Evolutionary conservation across 2,888 invertebrate species (phyloP).

Genomic region (Phyllotreta striolata): DNA sequence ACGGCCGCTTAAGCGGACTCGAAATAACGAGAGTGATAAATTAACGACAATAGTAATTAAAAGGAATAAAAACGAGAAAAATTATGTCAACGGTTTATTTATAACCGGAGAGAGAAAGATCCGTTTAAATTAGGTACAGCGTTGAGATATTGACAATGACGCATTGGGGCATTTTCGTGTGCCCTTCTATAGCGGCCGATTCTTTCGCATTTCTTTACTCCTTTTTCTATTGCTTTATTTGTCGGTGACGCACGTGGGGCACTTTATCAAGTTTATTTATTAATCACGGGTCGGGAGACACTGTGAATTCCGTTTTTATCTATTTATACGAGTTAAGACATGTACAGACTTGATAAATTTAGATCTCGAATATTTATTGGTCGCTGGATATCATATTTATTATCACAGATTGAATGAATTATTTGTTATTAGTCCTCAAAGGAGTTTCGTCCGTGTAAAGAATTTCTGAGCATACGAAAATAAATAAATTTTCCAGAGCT

Average conservation of each 20-base stretch:
- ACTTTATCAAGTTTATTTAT: constrained; percentile 18
- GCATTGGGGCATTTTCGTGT: constrained; percentile 9
- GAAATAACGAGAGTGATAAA: constrained; percentile 21
- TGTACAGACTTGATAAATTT: constrained; percentile 19
- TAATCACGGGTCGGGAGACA: constrained; percentile 12
- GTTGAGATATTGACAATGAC: constrained; percentile 23
- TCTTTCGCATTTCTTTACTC: constrained; percentile 17
- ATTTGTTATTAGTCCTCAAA: too few species aligned
- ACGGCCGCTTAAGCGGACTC: constrained; percentile 16
- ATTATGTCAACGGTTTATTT: constrained; percentile 27
- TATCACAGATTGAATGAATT: neutral
- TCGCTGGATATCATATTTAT: constrained; percentile 11
- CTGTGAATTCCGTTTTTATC: constrained; percentile 22
- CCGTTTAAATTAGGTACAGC: constrained; percentile 8
- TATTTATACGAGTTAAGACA: constrained; percentile 18
- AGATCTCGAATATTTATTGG: constrained; percentile 8
- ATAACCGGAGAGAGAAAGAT: constrained; percentile 7
- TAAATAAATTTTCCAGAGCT: neutral
- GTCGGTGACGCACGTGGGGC: constrained; percentile 17
- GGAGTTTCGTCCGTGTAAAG: too few species aligned
- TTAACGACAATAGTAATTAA: constrained; percentile 25
- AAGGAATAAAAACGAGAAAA: constrained; percentile 18
- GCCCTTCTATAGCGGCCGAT: constrained; percentile 8
- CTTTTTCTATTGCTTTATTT: constrained; percentile 21
- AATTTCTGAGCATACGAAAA: neutral